Percentiles rank a stretch among this genome's conserved stretches.
phyloP scores from a whole-genome alignment of 2,888 invertebrate genomes.

The Aspidiotus destructor region DNA sequence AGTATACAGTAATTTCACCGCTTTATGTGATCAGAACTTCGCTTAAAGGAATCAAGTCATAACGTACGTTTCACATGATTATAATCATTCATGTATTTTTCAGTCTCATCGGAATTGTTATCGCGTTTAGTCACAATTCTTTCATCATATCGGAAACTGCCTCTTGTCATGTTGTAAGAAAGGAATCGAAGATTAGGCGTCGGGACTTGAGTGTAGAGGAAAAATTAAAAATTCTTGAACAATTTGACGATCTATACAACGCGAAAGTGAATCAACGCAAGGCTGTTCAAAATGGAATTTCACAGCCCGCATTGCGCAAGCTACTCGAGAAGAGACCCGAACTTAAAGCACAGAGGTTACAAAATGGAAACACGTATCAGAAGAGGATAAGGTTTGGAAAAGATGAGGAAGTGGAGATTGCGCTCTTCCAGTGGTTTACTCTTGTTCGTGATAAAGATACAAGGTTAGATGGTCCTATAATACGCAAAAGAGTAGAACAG shows the following conservation, averaged over 20 bases:
- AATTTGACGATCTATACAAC: conserved; percentile 6
- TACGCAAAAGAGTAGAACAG: conserved; percentile 12
- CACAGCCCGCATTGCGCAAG: conserved; percentile 9
- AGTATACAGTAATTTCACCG: too few species aligned
- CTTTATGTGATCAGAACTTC: too few species aligned
- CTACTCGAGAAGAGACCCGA: conserved; percentile 10
- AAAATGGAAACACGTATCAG: neutral
- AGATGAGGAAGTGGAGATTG: conserved; percentile 15
- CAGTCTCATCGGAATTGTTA: too few species aligned
- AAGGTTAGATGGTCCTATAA: conserved; percentile 6
- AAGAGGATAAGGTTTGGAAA: conserved; percentile 8
- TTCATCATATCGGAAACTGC: too few species aligned
- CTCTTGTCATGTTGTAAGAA: too few species aligned
- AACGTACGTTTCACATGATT: too few species aligned
- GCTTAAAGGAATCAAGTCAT: too few species aligned
- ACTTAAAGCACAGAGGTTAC: neutral
- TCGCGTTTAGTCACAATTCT: too few species aligned
- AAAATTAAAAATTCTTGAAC: conserved; percentile 16
- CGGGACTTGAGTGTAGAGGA: conserved; percentile 2
- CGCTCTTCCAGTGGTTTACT: conserved; percentile 1
- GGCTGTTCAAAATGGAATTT: conserved; percentile 11
- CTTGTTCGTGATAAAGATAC: neutral
- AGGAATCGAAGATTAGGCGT: neutral
- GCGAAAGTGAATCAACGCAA: conserved; percentile 1
- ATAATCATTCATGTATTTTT: too few species aligned